These are phyloP conservation scores for Nowickia ferox DNA, from an alignment of 2,888 invertebrate species.

Conservation along the genomic window DNA sequence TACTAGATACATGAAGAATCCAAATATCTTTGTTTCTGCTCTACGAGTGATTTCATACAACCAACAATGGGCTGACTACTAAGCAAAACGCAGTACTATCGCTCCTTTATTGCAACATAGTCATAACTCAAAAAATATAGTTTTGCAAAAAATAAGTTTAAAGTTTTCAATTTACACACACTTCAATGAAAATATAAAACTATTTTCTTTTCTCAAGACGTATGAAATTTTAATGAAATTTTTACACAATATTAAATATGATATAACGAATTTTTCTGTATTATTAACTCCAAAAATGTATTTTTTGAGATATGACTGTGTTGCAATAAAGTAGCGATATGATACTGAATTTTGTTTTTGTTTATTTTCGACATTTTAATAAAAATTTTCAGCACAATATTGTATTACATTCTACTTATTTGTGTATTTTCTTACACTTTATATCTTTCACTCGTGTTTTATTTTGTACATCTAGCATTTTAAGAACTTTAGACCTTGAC, in stretches of 20 bases:
- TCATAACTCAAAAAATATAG: too few species aligned
- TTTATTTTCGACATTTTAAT: constrained; percentile 12
- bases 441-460: constrained; percentile 45
- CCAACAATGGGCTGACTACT: constrained; percentile 19
- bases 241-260: too few species aligned
- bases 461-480: constrained; percentile 58
- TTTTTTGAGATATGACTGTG: too few species aligned
- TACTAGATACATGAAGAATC: constrained; percentile 10
- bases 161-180: too few species aligned
- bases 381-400: constrained; percentile 52
- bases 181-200: too few species aligned
- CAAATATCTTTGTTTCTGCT: constrained; percentile 26
- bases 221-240: too few species aligned
- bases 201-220: too few species aligned
- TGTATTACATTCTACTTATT: constrained; percentile 63
- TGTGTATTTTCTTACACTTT: constrained; percentile 14
- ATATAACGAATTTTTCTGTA: too few species aligned
- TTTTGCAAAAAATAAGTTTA: too few species aligned
- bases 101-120: too few species aligned
- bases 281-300: too few species aligned
- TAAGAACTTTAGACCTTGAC: constrained; percentile 64
- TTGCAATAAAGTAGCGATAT: too few species aligned
- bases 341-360: constrained; percentile 11
- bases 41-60: constrained; percentile 19
- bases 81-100: background rate